Conservation (phyloP, 2,888 invertebrate species). For the Tigriopus californicus region DNA sequence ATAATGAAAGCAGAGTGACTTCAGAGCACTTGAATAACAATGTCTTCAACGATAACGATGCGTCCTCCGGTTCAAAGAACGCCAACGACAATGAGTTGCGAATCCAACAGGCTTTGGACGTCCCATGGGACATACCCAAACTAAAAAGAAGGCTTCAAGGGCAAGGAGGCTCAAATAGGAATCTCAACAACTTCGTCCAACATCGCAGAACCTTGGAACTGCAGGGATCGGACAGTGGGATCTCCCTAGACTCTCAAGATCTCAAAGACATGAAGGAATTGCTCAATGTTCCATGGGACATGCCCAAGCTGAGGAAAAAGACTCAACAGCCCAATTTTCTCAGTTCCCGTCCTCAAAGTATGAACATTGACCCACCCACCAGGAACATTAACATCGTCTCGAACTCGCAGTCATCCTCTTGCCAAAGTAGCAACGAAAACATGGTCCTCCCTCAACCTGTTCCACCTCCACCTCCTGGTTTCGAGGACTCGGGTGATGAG, state of each 20-base stretch:
- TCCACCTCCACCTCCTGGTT: constrained; percentile 1
- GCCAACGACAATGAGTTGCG: constrained; percentile 30
- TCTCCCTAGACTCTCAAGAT: constrained; percentile 65
- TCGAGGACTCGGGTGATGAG: neutral
- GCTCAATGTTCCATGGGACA: constrained; percentile 67
- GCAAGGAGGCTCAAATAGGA: constrained; percentile 54
- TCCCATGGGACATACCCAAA: constrained; percentile 84
- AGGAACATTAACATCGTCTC: neutral
- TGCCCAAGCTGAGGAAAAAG: constrained; percentile 66
- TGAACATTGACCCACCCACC: constrained; percentile 15
- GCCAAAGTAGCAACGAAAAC: neutral
- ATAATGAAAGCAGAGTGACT: constrained; percentile 24
- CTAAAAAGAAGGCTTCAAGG: constrained; percentile 33
- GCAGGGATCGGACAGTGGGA: constrained; percentile 55
- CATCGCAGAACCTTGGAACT: constrained; percentile 48
- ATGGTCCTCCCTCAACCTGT: neutral
- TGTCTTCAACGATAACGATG: constrained; percentile 18
- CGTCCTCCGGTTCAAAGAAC: neutral
- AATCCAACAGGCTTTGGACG: constrained; percentile 26
- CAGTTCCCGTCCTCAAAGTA: constrained; percentile 18
- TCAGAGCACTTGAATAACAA: constrained; percentile 28
- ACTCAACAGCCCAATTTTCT: constrained; percentile 16
- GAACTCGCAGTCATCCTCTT: neutral
- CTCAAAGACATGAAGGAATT: constrained; percentile 46
- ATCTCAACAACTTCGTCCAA: constrained; percentile 45